Percentiles rank a stretch among this genome's conserved stretches.
phyloP scores from a whole-genome alignment of 2,888 invertebrate genomes.

The Caenorhabditis zanzibari region DNA sequence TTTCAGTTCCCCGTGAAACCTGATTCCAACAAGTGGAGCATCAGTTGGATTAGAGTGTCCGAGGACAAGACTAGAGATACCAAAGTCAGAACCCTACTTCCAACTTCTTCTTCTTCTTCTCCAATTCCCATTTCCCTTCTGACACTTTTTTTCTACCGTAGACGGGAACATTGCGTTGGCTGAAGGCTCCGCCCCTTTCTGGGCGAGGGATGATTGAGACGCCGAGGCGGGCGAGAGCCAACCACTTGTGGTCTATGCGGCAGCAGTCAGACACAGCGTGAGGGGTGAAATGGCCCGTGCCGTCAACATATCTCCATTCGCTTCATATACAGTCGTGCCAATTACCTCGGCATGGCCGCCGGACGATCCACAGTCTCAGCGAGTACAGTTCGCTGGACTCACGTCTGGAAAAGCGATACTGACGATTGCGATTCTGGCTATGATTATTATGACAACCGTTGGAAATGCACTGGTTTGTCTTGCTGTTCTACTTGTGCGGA shows the following conservation, averaged over 20 bases:
- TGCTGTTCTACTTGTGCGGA: conserved; percentile 85
- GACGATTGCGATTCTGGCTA: conserved; percentile 83
- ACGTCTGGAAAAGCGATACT: conserved; percentile 51
- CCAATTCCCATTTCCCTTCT: conserved; percentile 30
- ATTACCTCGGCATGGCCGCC: conserved; percentile 67
- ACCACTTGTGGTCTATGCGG: conserved; percentile 68
- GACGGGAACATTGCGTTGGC: conserved; percentile 60
- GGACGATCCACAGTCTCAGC: conserved; percentile 43
- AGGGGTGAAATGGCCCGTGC: conserved; percentile 71
- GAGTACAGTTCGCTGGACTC: conserved; percentile 33
- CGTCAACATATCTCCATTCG: conserved; percentile 69
- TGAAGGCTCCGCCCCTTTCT: conserved; percentile 55
- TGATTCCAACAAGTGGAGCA: not conserved
- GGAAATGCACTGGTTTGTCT: conserved; percentile 86
- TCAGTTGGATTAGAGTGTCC: conserved; percentile 8
- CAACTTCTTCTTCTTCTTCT: conserved; percentile 21
- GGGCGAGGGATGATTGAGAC: conserved; percentile 66
- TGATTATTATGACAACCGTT: conserved; percentile 85
- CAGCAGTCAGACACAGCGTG: conserved; percentile 62
- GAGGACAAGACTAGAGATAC: conserved; percentile 47
- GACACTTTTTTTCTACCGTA: conserved; percentile 63
- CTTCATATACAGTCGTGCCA: conserved; percentile 70
- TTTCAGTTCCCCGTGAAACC: conserved; percentile 31
- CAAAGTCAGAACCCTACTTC: conserved; percentile 15
- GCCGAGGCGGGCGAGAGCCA: conserved; percentile 63